Base-by-base conservation (phyloP, 2,888 invertebrate species). In the Dynastes tityus region DNA sequence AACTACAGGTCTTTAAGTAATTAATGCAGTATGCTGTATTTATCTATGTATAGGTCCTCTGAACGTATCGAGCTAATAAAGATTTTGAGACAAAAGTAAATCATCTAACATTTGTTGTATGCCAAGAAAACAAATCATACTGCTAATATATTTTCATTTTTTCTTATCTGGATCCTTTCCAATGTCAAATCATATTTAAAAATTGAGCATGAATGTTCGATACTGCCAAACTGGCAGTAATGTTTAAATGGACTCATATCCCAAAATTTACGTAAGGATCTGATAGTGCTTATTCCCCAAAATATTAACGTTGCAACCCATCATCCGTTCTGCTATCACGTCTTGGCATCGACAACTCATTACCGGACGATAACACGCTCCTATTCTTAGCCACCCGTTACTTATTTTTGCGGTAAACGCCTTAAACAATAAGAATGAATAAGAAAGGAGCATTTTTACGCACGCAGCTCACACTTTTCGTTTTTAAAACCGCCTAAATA, bases 401-500 rank as follows among this genome's bases (percentile, higher is more conserved):
- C n/a, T 51, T 51, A 49, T 68, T 45, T 74, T 74, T 61, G 73
- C 58, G 40, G 11, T 63, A 27, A 74, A 74, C 45, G 61, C 61
- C 45, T 61, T 45, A 74, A 74, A 74, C 61, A 63, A 74, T 74
- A 45, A 74, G n/a, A 74, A 71, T 55, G 73, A 63, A 61, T 74
- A 61, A 74, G 73, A 74, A 74, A 74, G 40, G 45, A 27, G 22
- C 16, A 8, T 68, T 68, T 51, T 49, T 51, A 61, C 16, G 16
- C 16, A 16, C 16, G 16, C 16, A 16, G 16, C 40, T 61, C 58
- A 73, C 27, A 16, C 5, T 58, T 73, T 73, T 58, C 40, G 58
- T 58, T 73, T 16, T 76, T 76, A 37, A 49, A 65, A 58, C 45
- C 45, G 49, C 22, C 76, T 76, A 74, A 74, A 74, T 74, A 76